A percentile compares a stretch with the other conserved stretches of the same genome.
Conservation (phyloP, 2,888 invertebrate species). For the Lasioglossum figueresi region DNA sequence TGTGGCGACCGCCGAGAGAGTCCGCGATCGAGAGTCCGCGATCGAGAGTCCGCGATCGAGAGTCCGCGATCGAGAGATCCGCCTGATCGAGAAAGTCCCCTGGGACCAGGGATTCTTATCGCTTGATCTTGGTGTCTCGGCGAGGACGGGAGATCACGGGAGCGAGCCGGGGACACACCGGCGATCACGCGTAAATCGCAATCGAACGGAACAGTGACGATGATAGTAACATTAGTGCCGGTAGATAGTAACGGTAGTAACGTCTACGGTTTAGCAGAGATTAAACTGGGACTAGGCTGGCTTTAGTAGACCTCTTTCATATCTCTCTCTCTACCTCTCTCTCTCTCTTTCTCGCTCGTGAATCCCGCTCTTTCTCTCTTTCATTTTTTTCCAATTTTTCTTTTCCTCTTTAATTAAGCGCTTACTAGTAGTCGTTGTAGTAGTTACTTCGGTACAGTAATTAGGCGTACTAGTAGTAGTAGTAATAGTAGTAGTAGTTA, state of each 20-base stretch:
- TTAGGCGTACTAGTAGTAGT: conserved; percentile 63
- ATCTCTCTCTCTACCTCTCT: background rate
- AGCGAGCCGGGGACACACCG: background rate
- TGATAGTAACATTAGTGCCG: conserved; percentile 56
- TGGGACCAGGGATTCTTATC: background rate
- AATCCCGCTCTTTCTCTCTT: background rate
- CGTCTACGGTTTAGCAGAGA: conserved; percentile 59
- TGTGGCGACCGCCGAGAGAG: background rate
- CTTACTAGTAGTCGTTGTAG: conserved; percentile 69
- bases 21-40: background rate
- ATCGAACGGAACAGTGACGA: conserved; percentile 47
- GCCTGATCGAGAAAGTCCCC: background rate
- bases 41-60: background rate
- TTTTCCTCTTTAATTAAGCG: conserved; percentile 55
- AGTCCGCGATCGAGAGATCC: background rate
- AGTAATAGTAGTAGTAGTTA: conserved; percentile 53
- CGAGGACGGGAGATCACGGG: background rate
- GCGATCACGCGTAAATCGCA: conserved; percentile 29
- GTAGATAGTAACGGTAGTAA: conserved; percentile 57
- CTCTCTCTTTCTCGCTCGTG: background rate
- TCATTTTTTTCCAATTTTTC: background rate
- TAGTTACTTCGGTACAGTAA: conserved; percentile 61
- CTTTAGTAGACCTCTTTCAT: conserved; percentile 42
- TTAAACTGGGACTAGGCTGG: conserved; percentile 61
- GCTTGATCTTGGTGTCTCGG: background rate